Evolutionary conservation across 2,113 vertebrate genomes (phyloP).

Genomic region (Apaloderma vittatum): DNA sequence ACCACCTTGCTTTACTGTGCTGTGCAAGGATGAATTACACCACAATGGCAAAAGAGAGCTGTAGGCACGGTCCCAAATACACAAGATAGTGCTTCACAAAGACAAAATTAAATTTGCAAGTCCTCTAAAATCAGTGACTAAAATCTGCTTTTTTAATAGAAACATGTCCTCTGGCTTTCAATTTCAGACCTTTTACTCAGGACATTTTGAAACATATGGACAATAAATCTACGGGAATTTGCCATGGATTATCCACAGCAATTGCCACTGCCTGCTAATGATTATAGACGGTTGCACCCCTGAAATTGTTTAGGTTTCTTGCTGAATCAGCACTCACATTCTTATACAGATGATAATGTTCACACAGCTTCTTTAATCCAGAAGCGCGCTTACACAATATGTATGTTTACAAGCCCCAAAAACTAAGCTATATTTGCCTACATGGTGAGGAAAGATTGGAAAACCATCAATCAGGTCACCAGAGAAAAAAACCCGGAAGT

Average conservation of each 20-base stretch:
- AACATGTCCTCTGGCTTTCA: neutral
- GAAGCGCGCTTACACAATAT: neutral
- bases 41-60: accelerated
- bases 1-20: accelerated
- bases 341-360: neutral
- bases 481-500: neutral
- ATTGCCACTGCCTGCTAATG: neutral
- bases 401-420: neutral
- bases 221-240: neutral
- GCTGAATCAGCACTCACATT: neutral
- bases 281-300: neutral
- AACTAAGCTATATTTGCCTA: neutral
- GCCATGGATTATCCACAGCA: neutral
- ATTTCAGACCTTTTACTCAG: neutral
- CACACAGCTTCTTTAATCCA: neutral
- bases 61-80: neutral
- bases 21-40: neutral
- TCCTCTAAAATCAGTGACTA: neutral
- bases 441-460: neutral
- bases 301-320: neutral
- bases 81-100: neutral
- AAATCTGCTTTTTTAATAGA: neutral
- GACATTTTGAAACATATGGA: neutral
- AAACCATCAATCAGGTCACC: neutral
- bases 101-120: neutral